Evolutionary conservation across 2,888 invertebrate genomes (phyloP).

Genomic region (Litoditis marina): DNA sequence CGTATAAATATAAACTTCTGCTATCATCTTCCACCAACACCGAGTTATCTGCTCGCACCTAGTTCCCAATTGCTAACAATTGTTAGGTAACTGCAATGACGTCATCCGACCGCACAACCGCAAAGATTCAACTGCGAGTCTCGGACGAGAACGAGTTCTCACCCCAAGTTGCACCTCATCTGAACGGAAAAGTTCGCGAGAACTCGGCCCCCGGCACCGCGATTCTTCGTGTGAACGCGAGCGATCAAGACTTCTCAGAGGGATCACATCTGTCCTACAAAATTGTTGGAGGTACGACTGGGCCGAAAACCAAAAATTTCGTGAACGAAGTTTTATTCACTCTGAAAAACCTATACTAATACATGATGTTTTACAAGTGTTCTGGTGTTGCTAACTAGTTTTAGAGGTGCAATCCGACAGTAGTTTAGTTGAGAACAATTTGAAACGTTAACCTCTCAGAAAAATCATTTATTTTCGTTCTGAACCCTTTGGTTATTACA

Average conservation of each 20-base stretch:
- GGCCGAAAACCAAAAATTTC: background rate
- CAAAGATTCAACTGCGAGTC: background rate
- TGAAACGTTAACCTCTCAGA: too few relatives aligned
- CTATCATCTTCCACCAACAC: too few relatives aligned
- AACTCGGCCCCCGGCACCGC: constrained; percentile 27
- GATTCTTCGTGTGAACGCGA: constrained; percentile 44
- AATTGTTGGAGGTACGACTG: constrained; percentile 30
- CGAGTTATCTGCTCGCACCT: too few relatives aligned
- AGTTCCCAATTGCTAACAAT: too few relatives aligned
- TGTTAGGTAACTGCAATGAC: background rate
- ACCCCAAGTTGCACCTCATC: constrained; percentile 43
- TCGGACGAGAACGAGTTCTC: constrained; percentile 54
- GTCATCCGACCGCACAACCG: background rate
- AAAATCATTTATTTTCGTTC: too few relatives aligned
- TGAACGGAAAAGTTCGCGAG: constrained; percentile 17
- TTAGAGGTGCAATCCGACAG: too few relatives aligned
- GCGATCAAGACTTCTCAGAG: constrained; percentile 44
- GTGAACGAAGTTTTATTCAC: too few relatives aligned
- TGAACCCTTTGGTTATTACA: background rate
- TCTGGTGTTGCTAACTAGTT: too few relatives aligned
- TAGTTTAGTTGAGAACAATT: too few relatives aligned
- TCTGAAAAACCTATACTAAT: too few relatives aligned
- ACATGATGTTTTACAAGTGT: too few relatives aligned
- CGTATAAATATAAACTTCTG: too few relatives aligned
- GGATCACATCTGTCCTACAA: constrained; percentile 33